Conservation (phyloP, 2,797 vertebrate genomes). For the Melanotaenia nigrans region DNA sequence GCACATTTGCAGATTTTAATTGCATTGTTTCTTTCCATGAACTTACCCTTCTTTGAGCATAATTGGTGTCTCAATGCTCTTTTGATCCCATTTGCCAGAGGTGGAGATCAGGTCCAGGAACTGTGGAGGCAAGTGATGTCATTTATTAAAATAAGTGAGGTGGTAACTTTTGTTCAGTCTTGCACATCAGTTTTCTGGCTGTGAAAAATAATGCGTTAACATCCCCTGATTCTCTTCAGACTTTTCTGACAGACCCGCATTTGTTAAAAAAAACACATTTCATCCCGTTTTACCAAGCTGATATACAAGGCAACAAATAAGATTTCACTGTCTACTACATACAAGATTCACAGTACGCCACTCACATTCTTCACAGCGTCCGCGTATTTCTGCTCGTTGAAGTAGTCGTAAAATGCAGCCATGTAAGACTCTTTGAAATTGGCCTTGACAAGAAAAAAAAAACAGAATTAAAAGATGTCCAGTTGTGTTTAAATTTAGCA, state of each 20-base stretch:
- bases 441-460: slow-evolving; percentile 83
- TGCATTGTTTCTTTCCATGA: neutral
- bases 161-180: neutral
- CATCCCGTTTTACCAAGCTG: neutral
- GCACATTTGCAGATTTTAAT: neutral
- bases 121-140: slow-evolving; percentile 71
- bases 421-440: slow-evolving; percentile 99
- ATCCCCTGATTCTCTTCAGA: neutral
- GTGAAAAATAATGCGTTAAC: neutral
- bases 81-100: slow-evolving; percentile 96
- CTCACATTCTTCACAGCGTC: slow-evolving; percentile 98
- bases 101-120: slow-evolving; percentile 98
- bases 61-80: slow-evolving; percentile 96
- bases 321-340: neutral
- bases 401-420: slow-evolving; percentile 97
- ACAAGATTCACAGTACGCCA: slow-evolving; percentile 39
- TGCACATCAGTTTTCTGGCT: neutral
- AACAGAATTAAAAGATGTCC: slow-evolving; percentile 9
- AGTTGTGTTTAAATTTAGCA: slow-evolving; percentile 2
- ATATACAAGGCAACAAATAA: slow-evolving; percentile 3
- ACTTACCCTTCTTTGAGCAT: slow-evolving; percentile 98
- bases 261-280: slow-evolving; percentile 1
- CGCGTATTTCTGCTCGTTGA: slow-evolving; percentile 98
- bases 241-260: neutral
- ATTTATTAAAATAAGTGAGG: slow-evolving; percentile 7